These are phyloP conservation scores for Paramormyrops hopkinsi DNA, from an alignment of 2,797 vertebrate species.

Conservation along the genomic window DNA sequence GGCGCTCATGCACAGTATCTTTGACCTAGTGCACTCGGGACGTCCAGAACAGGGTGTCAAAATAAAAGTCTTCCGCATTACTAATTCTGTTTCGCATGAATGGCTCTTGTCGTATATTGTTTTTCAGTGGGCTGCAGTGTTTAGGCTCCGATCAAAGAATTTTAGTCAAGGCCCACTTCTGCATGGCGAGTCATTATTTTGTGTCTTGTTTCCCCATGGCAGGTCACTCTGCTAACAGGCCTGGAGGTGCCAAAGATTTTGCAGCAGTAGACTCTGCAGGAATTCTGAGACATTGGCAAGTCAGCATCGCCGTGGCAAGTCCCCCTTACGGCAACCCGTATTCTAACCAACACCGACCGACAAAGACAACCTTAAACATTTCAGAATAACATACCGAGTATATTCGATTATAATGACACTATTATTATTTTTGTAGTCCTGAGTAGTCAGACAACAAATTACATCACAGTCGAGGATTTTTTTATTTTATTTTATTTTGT, in stretches of 20 bases:
- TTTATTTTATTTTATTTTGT: not conserved
- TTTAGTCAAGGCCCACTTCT: not conserved
- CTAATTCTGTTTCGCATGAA: not conserved
- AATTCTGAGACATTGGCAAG: slow-evolving; percentile 18
- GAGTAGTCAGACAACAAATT: slow-evolving; percentile 11
- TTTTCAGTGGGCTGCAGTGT: not conserved
- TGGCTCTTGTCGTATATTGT: not conserved
- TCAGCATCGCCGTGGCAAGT: slow-evolving; percentile 10
- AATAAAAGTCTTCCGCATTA: not conserved
- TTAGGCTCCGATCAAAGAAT: not conserved
- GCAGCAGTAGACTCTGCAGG: slow-evolving; percentile 43
- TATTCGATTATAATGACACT: slow-evolving; percentile 21
- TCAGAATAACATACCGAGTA: not conserved
- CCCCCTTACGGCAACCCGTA: not conserved
- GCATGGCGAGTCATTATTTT: not conserved
- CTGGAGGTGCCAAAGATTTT: slow-evolving; percentile 82
- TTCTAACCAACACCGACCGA: slow-evolving; percentile 20
- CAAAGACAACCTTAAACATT: slow-evolving; percentile 23
- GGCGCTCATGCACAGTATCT: not conserved
- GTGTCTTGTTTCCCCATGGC: slow-evolving; percentile 37
- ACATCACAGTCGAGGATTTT: not conserved
- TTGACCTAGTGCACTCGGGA: not conserved
- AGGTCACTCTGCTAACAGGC: slow-evolving; percentile 91
- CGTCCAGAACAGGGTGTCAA: not conserved
- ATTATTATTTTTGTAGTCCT: slow-evolving; percentile 17